Base-by-base conservation (phyloP, 2,888 invertebrate genomes). In the Scaptomyza reducta region DNA sequence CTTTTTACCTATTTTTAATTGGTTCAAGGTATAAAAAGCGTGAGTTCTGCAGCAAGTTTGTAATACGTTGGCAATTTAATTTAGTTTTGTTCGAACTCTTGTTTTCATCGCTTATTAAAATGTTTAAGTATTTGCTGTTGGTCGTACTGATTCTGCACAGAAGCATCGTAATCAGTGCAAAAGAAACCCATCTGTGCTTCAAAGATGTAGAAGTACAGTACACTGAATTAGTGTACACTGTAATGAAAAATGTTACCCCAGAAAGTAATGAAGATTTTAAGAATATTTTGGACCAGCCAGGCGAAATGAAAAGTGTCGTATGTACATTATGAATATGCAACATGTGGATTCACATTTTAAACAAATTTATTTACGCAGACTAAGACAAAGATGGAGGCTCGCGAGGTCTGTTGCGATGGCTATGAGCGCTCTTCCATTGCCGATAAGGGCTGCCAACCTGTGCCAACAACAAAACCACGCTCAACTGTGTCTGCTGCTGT, bases 291-390 rank as follows among this genome's bases (percentile, higher is more conserved):
- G 33, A 16, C 27, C 59, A 59, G 13, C 9, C n/a, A 7, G 68
- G 59, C 7, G 68, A 67, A 59, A 22, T 68, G 22, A 14, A 7
- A 51, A 18, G 33, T 4, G 18, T 55, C 41, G 68, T 68, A 49
- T 3, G 56, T 22, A 16, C 33, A 16, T 7, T 44, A 11, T 9
- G 3, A 6, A 10, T 10, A n/a, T 27, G 3, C 2, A 4, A 33
- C 3, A 13, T 3, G 0, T 5, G 13, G 4, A 33, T 33, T 1
- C 11, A 13, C 13, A 33, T 33, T 13, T 5, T 5, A 13, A 33
- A 33, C 5, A 22, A 22, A 33, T 13, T 33, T 33, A 13, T 13
- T 13, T 13, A 33, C 13, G 13, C 13, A 33, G 33, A 33, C 13
- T 4, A 33, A 33, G 33, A 33, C 33, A 33, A 13, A 5, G 13